A percentile compares a stretch with the other conserved stretches of the same genome.
Conservation (phyloP, 2,113 vertebrate genomes). For the Desmodus rotundus region DNA sequence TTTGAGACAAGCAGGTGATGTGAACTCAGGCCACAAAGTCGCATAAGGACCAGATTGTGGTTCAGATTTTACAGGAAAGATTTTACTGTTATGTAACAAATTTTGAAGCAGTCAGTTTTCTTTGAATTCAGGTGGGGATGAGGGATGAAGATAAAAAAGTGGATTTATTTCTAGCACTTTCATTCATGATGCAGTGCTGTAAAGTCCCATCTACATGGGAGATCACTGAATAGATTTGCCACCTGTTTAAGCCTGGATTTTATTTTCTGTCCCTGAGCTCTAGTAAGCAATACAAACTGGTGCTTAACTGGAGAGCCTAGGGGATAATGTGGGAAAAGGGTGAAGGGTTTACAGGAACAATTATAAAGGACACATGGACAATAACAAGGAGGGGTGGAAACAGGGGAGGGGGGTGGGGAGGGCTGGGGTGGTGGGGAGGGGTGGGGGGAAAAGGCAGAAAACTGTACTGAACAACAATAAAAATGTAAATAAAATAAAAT, state of each 20-base stretch:
- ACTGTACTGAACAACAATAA: no score
- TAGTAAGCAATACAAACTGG: not conserved
- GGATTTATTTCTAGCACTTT: not conserved
- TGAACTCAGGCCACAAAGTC: not conserved
- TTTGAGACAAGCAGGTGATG: not conserved
- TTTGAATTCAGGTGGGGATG: not conserved
- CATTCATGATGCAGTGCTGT: not conserved
- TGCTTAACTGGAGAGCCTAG: not conserved
- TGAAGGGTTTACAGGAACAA: no score
- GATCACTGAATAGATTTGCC: not conserved
- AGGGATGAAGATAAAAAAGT: not conserved
- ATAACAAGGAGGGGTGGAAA: no score
- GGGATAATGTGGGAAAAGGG: no score
- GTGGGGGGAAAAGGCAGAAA: no score
- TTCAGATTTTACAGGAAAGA: not conserved
- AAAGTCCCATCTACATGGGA: not conserved
- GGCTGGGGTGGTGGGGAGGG: no score
- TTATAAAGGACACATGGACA: no score
- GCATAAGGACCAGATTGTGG: not conserved
- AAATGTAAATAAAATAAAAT: no score
- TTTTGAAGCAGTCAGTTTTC: not conserved
- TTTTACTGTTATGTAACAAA: not conserved
- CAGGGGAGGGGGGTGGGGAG: no score
- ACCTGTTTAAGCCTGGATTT: not conserved
- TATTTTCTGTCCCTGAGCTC: not conserved